Percentiles rank a stretch among this genome's conserved stretches.
Conservation (phyloP, 2,797 vertebrate species). For the Lagocephalus sceleratus region DNA sequence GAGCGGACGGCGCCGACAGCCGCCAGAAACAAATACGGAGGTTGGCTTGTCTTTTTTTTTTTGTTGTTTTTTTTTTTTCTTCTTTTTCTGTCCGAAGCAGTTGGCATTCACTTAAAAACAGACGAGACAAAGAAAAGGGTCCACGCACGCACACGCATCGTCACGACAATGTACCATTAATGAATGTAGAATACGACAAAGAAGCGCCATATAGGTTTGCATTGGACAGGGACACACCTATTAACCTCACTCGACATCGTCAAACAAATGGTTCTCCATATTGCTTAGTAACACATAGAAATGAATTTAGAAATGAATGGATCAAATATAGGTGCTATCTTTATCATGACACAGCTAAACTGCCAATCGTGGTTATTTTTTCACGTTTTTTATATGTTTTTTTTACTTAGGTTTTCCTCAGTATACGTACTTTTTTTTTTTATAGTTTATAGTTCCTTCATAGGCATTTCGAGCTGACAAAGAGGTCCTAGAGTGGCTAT, state of each 20-base stretch:
- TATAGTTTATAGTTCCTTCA: constrained; percentile 90
- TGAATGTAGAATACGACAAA: constrained; percentile 92
- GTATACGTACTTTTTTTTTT: constrained; percentile 73
- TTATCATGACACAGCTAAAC: constrained; percentile 95
- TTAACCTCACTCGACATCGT: constrained; percentile 91
- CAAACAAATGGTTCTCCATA: constrained; percentile 98
- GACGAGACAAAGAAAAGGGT: constrained; percentile 88
- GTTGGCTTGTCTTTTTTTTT: constrained; percentile 42
- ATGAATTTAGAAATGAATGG: constrained; percentile 89
- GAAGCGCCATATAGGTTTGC: constrained; percentile 94
- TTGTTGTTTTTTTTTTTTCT: too few relatives aligned
- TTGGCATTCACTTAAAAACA: constrained; percentile 89
- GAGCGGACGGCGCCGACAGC: constrained; percentile 79
- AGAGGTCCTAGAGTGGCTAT: constrained; percentile 96
- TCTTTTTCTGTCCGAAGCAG: constrained; percentile 83
- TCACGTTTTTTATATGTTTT: constrained; percentile 25
- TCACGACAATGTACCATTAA: constrained; percentile 90
- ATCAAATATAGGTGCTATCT: constrained; percentile 89
- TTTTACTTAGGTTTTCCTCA: constrained; percentile 68
- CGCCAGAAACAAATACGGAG: constrained; percentile 83
- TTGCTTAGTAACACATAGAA: constrained; percentile 99
- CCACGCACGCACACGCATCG: constrained; percentile 87
- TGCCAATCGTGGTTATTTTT: constrained; percentile 83
- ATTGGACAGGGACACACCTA: constrained; percentile 94
- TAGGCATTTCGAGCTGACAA: constrained; percentile 93